A percentile compares a stretch with the other conserved stretches of the same genome.
Evolutionary conservation across 1,140 invertebrate species (phyloP).

Genomic region (Ylistrum balloti): DNA sequence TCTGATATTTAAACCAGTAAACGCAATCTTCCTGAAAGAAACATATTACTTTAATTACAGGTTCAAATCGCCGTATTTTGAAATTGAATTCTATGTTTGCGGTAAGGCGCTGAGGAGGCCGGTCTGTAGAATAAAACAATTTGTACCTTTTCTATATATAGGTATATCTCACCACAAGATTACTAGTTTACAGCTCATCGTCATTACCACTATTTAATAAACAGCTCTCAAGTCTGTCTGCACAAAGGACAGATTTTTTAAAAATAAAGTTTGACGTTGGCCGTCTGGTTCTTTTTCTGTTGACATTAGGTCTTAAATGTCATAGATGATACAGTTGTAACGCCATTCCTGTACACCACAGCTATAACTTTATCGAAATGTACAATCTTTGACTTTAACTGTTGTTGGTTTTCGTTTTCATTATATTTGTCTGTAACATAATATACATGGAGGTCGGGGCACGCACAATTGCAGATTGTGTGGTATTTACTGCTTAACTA

Average conservation of each 20-base stretch:
- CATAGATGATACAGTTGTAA: no score
- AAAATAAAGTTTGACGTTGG: no score
- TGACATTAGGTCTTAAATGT: no score
- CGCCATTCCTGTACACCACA: no score
- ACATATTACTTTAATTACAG: conserved; percentile 7
- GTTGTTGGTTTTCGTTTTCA: no score
- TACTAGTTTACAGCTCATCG: background rate
- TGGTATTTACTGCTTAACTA: background rate
- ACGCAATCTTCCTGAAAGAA: background rate
- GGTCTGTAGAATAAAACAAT: background rate
- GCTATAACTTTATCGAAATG: no score
- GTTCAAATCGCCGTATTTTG: background rate
- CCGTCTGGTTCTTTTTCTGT: no score
- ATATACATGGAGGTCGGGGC: background rate
- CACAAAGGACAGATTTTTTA: no score
- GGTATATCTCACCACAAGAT: background rate
- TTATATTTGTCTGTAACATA: background rate
- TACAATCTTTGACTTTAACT: no score
- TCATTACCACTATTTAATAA: background rate
- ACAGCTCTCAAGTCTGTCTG: background rate
- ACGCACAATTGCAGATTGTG: background rate
- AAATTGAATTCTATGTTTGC: conserved; percentile 20
- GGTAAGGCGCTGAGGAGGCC: background rate
- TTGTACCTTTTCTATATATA: background rate
- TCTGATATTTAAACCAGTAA: background rate